Percentiles rank a stretch among this genome's conserved stretches.
Evolutionary conservation across 2,113 vertebrate species (phyloP).

Genomic region (Formicarius rufipectus): DNA sequence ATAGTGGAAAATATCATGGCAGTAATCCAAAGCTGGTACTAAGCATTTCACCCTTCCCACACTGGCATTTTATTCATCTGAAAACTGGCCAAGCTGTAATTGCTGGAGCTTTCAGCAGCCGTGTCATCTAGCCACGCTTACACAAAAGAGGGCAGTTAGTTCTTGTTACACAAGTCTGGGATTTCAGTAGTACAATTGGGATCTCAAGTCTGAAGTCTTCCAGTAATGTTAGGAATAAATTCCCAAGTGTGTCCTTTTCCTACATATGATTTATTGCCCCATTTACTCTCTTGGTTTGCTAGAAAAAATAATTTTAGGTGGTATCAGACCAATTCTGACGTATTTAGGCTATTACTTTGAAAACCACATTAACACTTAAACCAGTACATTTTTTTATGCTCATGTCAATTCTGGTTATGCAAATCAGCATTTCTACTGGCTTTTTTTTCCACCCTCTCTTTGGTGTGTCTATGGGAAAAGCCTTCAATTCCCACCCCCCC

Average conservation of each 20-base stretch:
- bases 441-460: no score
- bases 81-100: slow-evolving; percentile 6
- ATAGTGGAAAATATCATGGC: not conserved
- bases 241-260: not conserved
- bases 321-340: not conserved
- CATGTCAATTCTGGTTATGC: not conserved
- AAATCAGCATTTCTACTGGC: not conserved
- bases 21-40: slow-evolving; percentile 4
- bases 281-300: not conserved
- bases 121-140: not conserved
- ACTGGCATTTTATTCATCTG: slow-evolving; percentile 18
- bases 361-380: not conserved
- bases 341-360: not conserved
- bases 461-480: not conserved
- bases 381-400: not conserved
- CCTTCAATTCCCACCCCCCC: not conserved
- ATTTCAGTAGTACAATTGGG: not conserved
- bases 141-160: not conserved
- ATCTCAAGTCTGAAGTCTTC: not conserved
- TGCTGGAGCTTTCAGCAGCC: not conserved
- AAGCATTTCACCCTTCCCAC: slow-evolving; percentile 45
- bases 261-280: not conserved
- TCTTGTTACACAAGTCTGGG: not conserved
- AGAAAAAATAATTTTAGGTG: not conserved
- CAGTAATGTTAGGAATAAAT: not conserved